Evolutionary conservation across 2,797 vertebrate genomes (phyloP).

Genomic region (Oophaga sylvatica): DNA sequence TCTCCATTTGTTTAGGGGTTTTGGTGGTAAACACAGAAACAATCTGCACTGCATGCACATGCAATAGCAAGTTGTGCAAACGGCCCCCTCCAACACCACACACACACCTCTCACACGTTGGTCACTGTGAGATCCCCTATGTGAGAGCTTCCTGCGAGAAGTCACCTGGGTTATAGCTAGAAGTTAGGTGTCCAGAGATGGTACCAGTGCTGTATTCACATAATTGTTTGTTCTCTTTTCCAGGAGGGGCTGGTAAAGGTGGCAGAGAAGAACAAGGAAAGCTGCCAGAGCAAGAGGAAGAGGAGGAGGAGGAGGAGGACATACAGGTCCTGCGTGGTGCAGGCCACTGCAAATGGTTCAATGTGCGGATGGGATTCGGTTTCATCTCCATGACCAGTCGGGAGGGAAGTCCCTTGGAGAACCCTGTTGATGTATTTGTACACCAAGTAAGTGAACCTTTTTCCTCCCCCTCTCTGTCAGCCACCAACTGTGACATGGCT

Average conservation of each 20-base stretch:
- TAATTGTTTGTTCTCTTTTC: conserved; percentile 60
- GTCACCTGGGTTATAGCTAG: not conserved
- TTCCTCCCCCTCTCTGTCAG: conserved; percentile 22
- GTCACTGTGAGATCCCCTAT: conserved; percentile 51
- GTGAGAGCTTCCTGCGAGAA: too few species aligned
- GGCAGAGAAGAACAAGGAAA: conserved; percentile 87
- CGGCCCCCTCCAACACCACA: too few species aligned
- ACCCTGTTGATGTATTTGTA: conserved; percentile 96
- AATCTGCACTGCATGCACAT: conserved; percentile 63
- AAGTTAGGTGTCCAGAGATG: conserved; percentile 48
- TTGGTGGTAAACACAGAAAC: conserved; percentile 62
- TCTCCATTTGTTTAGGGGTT: conserved; percentile 67
- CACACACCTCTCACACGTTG: conserved; percentile 24
- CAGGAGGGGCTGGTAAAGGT: conserved; percentile 96
- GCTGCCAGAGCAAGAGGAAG: conserved; percentile 77
- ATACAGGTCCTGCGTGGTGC: conserved; percentile 88
- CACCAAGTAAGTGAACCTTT: conserved; percentile 92
- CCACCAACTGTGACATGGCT: conserved; percentile 47
- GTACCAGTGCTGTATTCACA: not conserved
- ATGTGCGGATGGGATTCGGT: conserved; percentile 98
- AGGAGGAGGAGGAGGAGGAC: conserved; percentile 72
- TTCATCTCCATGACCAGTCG: conserved; percentile 98
- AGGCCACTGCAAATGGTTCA: conserved; percentile 99
- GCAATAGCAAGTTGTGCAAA: conserved; percentile 66
- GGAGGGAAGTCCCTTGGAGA: conserved; percentile 89